A percentile compares a stretch with the other conserved stretches of the same genome.
Conservation (phyloP, 2,888 invertebrate species). For the Melanophora roralis region DNA sequence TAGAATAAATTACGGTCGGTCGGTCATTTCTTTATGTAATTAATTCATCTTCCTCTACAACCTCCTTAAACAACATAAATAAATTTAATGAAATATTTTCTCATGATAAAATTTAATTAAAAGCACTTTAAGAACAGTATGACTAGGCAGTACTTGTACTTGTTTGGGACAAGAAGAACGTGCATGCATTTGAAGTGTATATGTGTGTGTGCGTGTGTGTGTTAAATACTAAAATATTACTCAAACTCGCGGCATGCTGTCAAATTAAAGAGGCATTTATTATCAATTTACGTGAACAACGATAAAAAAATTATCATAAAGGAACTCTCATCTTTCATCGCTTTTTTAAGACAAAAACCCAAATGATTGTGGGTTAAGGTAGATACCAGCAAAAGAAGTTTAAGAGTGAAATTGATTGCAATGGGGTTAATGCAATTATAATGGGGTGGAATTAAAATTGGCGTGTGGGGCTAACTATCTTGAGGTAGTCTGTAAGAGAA, state of each 20-base stretch:
- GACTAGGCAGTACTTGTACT: not conserved
- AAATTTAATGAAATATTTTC: conserved; percentile 44
- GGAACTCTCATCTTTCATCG: conserved; percentile 21
- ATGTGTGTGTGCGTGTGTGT: conserved; percentile 7
- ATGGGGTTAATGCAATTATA: no score
- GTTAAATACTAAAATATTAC: conserved; percentile 15
- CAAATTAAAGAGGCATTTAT: conserved; percentile 56
- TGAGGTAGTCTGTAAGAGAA: no score
- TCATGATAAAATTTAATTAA: conserved; percentile 50
- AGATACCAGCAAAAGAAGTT: no score
- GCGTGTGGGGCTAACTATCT: no score
- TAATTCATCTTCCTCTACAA: conserved; percentile 48
- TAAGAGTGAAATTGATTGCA: no score
- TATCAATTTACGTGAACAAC: conserved; percentile 45
- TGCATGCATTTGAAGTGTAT: no score
- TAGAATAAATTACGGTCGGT: not conserved
- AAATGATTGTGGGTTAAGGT: conserved; percentile 2
- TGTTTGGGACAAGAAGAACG: no score
- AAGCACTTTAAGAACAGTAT: conserved; percentile 29
- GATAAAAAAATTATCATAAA: not conserved
- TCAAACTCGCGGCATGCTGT: conserved; percentile 51
- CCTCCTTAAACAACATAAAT: conserved; percentile 43
- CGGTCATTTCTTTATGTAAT: conserved; percentile 58
- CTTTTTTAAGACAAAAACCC: not conserved
- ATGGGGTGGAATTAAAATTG: no score